A percentile compares a stretch with the other conserved stretches of the same genome.
Evolutionary conservation across 1,140 invertebrate genomes (phyloP).

Genomic region (Capitella teleta): DNA sequence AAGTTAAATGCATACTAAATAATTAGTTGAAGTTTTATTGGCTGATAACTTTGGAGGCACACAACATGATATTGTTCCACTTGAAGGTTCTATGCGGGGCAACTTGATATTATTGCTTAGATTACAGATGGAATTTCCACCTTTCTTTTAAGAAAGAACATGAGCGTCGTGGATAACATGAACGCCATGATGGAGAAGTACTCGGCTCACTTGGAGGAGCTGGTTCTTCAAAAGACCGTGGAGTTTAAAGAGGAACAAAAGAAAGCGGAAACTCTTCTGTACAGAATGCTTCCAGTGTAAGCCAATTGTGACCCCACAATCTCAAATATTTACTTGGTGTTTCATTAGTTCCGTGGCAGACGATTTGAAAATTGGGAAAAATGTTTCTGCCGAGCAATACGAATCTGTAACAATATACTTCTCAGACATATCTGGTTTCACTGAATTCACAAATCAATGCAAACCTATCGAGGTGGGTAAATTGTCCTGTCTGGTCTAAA

Average conservation of each 20-base stretch:
- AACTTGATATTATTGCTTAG: too few species aligned
- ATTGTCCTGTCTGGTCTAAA: neutral
- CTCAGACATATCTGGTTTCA: slow-evolving; percentile 84
- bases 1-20: too few species aligned
- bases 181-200: slow-evolving; percentile 88
- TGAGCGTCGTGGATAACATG: slow-evolving; percentile 82
- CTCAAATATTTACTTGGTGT: too few species aligned
- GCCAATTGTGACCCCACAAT: too few species aligned
- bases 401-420: slow-evolving; percentile 83
- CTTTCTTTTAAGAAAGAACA: neutral
- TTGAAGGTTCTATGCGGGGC: too few species aligned
- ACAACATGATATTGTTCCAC: too few species aligned
- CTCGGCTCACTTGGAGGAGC: slow-evolving; percentile 77
- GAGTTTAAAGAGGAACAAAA: slow-evolving; percentile 79
- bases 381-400: slow-evolving; percentile 76
- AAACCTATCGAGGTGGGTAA: slow-evolving; percentile 22
- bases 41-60: too few species aligned
- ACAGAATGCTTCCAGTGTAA: slow-evolving; percentile 76
- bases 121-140: too few species aligned
- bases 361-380: slow-evolving; percentile 49
- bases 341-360: slow-evolving; percentile 1
- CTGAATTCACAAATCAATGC: slow-evolving; percentile 21
- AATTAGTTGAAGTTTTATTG: too few species aligned
- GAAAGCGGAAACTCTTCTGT: slow-evolving; percentile 76
- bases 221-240: slow-evolving; percentile 73